phyloP scores from a whole-genome alignment of 2,888 invertebrate species.

The Pseudococcus longispinus region DNA sequence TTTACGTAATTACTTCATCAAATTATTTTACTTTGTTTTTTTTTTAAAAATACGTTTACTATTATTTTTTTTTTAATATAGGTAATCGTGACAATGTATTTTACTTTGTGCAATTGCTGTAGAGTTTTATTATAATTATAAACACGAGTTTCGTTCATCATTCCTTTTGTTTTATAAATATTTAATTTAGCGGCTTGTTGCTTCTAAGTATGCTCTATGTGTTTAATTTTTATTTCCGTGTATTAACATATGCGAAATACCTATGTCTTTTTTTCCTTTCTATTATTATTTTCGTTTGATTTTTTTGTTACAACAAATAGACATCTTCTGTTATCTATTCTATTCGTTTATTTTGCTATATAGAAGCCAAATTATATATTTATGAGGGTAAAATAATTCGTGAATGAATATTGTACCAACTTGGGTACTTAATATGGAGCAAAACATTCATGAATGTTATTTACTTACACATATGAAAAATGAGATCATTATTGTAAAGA shows the following conservation, averaged over 20 bases:
- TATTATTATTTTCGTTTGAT: slow-evolving; percentile 31
- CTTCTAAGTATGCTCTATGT: neutral
- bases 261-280: neutral
- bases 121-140: neutral
- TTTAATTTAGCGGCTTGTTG: neutral
- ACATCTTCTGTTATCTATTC: slow-evolving; percentile 21
- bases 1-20: neutral
- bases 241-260: slow-evolving; percentile 2
- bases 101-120: slow-evolving; percentile 8
- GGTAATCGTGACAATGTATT: neutral
- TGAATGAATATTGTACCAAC: too few relatives aligned
- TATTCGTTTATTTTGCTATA: neutral
- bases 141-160: slow-evolving; percentile 19
- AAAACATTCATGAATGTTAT: too few relatives aligned
- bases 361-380: neutral
- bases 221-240: neutral
- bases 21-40: neutral
- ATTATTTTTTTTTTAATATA: neutral
- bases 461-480: too few relatives aligned
- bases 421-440: too few relatives aligned
- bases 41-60: neutral
- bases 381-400: neutral
- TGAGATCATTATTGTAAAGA: too few relatives aligned
- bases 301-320: slow-evolving; percentile 39
- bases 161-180: slow-evolving; percentile 21